Evolutionary conservation across 1,140 invertebrate genomes (phyloP).

Genomic region (Cherax quadricarinatus): DNA sequence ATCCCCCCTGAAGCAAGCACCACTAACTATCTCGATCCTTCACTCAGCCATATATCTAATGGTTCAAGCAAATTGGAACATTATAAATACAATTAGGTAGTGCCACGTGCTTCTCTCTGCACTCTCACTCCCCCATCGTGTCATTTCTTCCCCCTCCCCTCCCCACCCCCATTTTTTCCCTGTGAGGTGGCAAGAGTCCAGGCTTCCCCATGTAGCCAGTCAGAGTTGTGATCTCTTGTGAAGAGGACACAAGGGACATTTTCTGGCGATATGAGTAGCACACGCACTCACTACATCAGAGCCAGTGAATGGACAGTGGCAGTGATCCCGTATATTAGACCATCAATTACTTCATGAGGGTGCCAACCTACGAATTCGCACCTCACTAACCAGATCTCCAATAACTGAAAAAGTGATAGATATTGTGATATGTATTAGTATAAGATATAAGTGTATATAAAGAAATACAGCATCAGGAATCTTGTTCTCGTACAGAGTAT

Average conservation of each 20-base stretch:
- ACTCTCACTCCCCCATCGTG: background rate
- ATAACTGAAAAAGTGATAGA: background rate
- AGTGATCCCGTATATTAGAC: background rate
- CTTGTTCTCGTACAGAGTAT: slow-evolving; percentile 45
- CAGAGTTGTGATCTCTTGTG: slow-evolving; percentile 30
- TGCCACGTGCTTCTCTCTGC: slow-evolving; percentile 35
- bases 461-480: background rate
- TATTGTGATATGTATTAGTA: background rate
- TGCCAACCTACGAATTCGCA: background rate
- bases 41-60: background rate
- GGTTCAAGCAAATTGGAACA: background rate
- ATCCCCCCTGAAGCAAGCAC: background rate
- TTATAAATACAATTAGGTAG: slow-evolving; percentile 16
- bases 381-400: background rate
- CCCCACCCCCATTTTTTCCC: background rate
- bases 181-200: slow-evolving; percentile 39
- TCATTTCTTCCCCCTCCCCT: background rate
- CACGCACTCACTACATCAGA: slow-evolving; percentile 1
- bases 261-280: slow-evolving; percentile 10
- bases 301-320: slow-evolving; percentile 15
- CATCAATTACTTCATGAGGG: background rate
- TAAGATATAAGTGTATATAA: background rate
- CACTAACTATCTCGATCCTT: background rate
- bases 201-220: slow-evolving; percentile 28
- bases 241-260: slow-evolving; percentile 17